Evolutionary conservation across 2,113 vertebrate genomes (phyloP).

Genomic region (Gadus macrocephalus): DNA sequence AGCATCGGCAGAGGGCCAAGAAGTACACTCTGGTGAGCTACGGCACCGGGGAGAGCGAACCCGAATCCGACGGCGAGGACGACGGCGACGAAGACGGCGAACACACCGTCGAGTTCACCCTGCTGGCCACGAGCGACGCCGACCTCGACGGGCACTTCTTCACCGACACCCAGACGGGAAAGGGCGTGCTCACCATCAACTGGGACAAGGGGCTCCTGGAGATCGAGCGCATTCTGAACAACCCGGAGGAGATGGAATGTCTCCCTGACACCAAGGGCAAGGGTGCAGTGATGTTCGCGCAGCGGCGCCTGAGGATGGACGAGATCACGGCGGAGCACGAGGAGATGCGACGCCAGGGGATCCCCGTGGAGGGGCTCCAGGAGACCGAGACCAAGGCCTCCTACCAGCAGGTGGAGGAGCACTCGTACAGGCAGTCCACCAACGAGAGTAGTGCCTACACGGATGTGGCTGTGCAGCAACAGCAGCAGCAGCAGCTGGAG

Average conservation of each 20-base stretch:
- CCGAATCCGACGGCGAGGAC: constrained; percentile 69
- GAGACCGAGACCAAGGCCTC: constrained; percentile 57
- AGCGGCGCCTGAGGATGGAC: constrained; percentile 87
- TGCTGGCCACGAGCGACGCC: constrained; percentile 77
- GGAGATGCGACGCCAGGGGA: constrained; percentile 74
- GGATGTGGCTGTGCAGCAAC: constrained; percentile 71
- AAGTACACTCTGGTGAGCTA: constrained; percentile 96
- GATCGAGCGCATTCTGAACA: constrained; percentile 79
- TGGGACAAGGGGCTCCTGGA: constrained; percentile 87
- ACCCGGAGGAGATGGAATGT: constrained; percentile 80
- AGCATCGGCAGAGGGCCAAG: constrained; percentile 88
- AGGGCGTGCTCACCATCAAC: constrained; percentile 79
- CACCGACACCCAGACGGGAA: constrained; percentile 69
- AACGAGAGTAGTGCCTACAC: constrained; percentile 76
- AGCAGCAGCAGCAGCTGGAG: no score
- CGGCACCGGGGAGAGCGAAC: constrained; percentile 88
- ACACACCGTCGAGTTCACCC: constrained; percentile 74
- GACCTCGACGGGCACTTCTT: constrained; percentile 83
- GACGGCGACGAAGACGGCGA: constrained; percentile 71
- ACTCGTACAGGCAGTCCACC: constrained; percentile 63
- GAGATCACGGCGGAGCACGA: constrained; percentile 90
- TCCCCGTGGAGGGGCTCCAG: constrained; percentile 64
- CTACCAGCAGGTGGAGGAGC: constrained; percentile 54
- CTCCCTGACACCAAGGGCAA: constrained; percentile 90
- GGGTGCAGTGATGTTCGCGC: constrained; percentile 93